These are phyloP conservation scores for Plecturocebus donacophilus DNA, from an alignment of 2,113 vertebrate species.

Conservation along the genomic window DNA sequence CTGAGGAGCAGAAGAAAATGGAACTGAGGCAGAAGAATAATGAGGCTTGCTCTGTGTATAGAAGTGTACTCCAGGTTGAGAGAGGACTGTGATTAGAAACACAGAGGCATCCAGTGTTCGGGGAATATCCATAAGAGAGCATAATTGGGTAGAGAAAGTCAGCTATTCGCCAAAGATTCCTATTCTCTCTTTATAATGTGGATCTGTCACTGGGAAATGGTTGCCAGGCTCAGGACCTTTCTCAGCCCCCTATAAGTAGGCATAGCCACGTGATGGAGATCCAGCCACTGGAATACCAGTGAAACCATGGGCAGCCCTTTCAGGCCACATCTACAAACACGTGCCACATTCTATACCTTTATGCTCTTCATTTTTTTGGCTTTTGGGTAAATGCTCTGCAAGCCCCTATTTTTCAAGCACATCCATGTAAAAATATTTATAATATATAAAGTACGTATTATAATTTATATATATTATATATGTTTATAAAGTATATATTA, in stretches of 20 bases:
- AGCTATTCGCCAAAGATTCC: too few relatives aligned
- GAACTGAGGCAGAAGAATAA: neutral
- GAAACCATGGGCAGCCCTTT: neutral
- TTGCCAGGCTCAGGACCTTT: neutral
- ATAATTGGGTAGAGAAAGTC: neutral
- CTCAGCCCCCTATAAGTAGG: neutral
- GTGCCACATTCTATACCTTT: neutral
- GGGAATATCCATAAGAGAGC: neutral
- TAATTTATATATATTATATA: too few relatives aligned
- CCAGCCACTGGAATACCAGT: neutral
- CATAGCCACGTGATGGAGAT: neutral
- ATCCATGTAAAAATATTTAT: neutral
- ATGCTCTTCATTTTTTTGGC: neutral
- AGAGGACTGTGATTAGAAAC: neutral
- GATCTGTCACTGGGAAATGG: neutral
- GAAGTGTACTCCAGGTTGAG: neutral
- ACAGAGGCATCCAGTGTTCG: neutral
- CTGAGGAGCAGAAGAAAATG: neutral
- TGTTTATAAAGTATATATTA: too few relatives aligned
- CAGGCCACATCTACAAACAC: neutral
- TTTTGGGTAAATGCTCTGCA: neutral
- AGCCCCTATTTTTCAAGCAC: neutral
- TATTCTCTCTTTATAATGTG: accelerated
- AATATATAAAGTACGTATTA: too few relatives aligned
- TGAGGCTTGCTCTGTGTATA: too few relatives aligned